phyloP scores from a whole-genome alignment of 2,888 invertebrate genomes.

The Caenorhabditis becei region DNA sequence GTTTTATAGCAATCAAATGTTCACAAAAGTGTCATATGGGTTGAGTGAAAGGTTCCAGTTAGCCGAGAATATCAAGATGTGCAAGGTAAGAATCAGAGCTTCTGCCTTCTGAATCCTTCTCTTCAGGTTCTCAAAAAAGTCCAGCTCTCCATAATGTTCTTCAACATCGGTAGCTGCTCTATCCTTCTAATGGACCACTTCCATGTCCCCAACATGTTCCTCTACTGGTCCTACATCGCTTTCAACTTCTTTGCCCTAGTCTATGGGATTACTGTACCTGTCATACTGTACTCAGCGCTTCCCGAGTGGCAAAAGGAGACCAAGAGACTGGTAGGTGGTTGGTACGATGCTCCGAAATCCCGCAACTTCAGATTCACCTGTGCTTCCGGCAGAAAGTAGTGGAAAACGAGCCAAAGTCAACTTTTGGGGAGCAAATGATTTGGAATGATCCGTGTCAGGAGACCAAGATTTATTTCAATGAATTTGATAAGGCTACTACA shows the following conservation, averaged over 20 bases:
- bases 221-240: slow-evolving; percentile 46
- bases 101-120: no score
- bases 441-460: slow-evolving; percentile 40
- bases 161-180: slow-evolving; percentile 46
- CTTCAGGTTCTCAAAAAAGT: slow-evolving; percentile 41
- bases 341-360: no score
- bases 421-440: slow-evolving; percentile 58
- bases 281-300: slow-evolving; percentile 41
- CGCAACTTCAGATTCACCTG: not conserved
- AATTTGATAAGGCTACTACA: slow-evolving; percentile 12
- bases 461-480: slow-evolving; percentile 54
- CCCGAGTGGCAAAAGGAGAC: slow-evolving; percentile 61
- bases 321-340: slow-evolving; percentile 16
- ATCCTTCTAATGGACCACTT: slow-evolving; percentile 56
- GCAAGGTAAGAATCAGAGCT: slow-evolving; percentile 42
- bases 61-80: slow-evolving; percentile 62
- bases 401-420: slow-evolving; percentile 39
- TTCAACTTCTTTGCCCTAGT: slow-evolving; percentile 45
- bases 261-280: slow-evolving; percentile 52
- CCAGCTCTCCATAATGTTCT: slow-evolving; percentile 53
- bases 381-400: not conserved
- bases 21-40: slow-evolving; percentile 19
- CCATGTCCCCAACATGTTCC: slow-evolving; percentile 12
- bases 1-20: slow-evolving; percentile 21
- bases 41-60: slow-evolving; percentile 55